Conservation (phyloP, 1,140 invertebrate genomes). For the Popillia japonica region DNA sequence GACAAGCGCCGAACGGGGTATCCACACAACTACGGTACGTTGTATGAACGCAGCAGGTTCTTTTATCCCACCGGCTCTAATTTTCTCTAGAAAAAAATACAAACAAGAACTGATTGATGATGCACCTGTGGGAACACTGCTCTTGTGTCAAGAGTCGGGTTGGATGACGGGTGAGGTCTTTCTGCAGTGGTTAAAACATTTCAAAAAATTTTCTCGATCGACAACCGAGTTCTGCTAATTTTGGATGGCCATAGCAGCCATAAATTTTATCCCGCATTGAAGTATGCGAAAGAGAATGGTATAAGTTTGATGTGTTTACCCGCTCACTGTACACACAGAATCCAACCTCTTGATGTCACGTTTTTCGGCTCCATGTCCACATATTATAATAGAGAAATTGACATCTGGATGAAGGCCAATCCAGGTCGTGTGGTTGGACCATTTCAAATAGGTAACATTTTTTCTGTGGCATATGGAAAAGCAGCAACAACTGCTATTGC, state of each 20-base stretch:
- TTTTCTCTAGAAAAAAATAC: neutral
- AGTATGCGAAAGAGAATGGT: conserved; percentile 42
- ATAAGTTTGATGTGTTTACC: conserved; percentile 45
- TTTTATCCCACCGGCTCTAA: neutral
- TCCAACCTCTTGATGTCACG: conserved; percentile 58
- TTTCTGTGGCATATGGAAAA: no score
- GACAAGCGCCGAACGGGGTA: neutral
- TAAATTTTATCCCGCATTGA: conserved; percentile 39
- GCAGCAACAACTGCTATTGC: neutral
- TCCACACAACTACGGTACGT: neutral
- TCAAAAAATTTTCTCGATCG: neutral
- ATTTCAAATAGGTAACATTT: neutral
- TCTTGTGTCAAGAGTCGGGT: conserved; percentile 7
- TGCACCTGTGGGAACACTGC: neutral
- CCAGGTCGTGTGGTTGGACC: conserved; percentile 40
- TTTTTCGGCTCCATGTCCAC: no score
- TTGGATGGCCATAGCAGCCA: conserved; percentile 44
- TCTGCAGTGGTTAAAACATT: neutral
- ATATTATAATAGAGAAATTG: no score
- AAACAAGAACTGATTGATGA: neutral
- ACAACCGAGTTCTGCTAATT: conserved; percentile 42
- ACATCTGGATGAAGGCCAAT: conserved; percentile 46
- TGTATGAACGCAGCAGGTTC: no score
- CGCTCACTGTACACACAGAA: conserved; percentile 42
- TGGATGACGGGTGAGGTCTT: neutral